Evolutionary conservation across 2,113 vertebrate genomes (phyloP).

Genomic region (Pituophis catenifer): DNA sequence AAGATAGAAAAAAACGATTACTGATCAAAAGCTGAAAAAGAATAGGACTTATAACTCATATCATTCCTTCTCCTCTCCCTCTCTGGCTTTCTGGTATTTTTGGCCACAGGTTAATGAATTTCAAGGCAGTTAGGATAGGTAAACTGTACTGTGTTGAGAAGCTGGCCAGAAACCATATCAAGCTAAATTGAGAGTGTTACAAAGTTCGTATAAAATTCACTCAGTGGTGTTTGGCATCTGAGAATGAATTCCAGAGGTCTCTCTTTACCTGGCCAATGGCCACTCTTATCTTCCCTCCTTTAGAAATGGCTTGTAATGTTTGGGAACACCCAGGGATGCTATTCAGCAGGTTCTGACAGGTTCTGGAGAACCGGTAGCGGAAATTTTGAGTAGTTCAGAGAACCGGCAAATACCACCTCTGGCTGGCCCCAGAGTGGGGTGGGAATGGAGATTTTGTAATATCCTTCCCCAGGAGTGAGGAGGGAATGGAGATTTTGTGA

Average conservation of each 20-base stretch:
- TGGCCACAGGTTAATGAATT: conserved; percentile 73
- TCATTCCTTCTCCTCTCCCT: conserved; percentile 10
- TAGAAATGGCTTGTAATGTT: not conserved
- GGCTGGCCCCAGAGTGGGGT: too few species aligned
- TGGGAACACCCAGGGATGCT: not conserved
- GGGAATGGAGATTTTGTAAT: too few species aligned
- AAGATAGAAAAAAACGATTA: conserved; percentile 69
- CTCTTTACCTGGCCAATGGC: not conserved
- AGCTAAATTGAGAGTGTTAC: conserved; percentile 42
- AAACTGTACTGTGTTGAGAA: conserved; percentile 68
- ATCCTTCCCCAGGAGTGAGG: too few species aligned
- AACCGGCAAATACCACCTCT: too few species aligned
- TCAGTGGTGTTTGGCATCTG: conserved; percentile 24
- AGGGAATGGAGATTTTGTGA: too few species aligned
- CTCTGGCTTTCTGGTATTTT: conserved; percentile 8
- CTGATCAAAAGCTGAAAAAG: conserved; percentile 62
- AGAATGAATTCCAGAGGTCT: conserved; percentile 16
- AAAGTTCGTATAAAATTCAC: conserved; percentile 53
- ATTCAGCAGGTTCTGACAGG: too few species aligned
- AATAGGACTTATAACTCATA: conserved; percentile 52
- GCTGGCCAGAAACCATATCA: conserved; percentile 61
- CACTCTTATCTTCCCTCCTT: accelerated
- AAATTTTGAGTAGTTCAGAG: too few species aligned
- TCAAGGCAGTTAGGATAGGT: conserved; percentile 69
- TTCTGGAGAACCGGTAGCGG: too few species aligned